phyloP scores from a whole-genome alignment of 2,113 vertebrate species.

The Phoenicopterus ruber region DNA sequence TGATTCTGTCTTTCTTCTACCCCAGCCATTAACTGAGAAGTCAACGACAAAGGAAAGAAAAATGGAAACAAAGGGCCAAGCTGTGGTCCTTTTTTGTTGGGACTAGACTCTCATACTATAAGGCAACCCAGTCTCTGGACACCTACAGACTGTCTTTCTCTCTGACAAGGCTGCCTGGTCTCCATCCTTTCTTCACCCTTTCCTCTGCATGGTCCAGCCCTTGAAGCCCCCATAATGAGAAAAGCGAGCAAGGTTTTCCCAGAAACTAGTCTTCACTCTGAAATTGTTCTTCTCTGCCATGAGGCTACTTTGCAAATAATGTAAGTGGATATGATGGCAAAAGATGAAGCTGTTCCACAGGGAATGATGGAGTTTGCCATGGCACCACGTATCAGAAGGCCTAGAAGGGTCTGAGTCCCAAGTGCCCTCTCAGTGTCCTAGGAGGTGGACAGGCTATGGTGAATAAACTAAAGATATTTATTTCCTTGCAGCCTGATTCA shows the following conservation, averaged over 20 bases:
- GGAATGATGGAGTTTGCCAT: background rate
- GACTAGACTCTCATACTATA: too few relatives aligned
- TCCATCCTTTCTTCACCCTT: background rate
- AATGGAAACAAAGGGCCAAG: background rate
- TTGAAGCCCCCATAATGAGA: background rate
- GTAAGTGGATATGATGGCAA: background rate
- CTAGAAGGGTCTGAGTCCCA: background rate
- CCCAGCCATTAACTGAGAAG: background rate
- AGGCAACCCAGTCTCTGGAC: background rate
- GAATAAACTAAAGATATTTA: background rate
- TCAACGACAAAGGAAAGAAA: background rate
- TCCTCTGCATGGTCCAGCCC: background rate
- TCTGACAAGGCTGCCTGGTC: background rate
- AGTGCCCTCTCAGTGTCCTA: background rate
- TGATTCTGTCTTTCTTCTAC: background rate
- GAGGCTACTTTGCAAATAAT: background rate
- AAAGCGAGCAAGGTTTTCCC: background rate
- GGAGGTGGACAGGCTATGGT: too few relatives aligned
- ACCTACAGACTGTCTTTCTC: background rate
- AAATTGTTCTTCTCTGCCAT: background rate
- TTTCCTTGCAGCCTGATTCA: background rate
- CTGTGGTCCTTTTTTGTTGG: background rate
- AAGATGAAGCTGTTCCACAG: background rate
- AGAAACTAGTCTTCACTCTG: background rate
- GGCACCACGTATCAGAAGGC: background rate